Base-by-base conservation (phyloP, 2,113 vertebrate genomes). In the Mus spicilegus region DNA sequence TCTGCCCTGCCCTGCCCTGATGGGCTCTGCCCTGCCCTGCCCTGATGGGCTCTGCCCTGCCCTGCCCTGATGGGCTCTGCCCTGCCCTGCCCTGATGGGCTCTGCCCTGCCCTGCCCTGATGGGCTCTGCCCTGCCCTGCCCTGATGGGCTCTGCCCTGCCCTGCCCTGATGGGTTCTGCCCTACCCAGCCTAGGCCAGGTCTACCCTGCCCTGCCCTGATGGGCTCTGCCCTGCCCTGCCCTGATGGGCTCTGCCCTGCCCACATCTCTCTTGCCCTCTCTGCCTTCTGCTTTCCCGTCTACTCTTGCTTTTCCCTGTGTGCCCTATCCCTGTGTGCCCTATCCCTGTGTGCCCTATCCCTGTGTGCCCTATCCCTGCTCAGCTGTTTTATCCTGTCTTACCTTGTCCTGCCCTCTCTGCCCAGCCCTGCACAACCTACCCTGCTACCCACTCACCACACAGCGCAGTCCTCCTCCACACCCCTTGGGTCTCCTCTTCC, bases 61-160 rank as follows among this genome's bases (percentile, higher is more conserved):
- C 1, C 28, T 17, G 2, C 30, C 36, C 26, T n/a, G n/a, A n/a
- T n/a, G n/a, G n/a, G n/a, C n/a, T n/a, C n/a, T 20, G 10, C 10
- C 65, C 33, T n/a, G 19, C 24, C 22, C 67, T 20, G 10, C 42
- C 46, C 77, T 54, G n/a, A n/a, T n/a, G n/a, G n/a, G n/a, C n/a
- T n/a, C n/a, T 54, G 56, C 49, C 63, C 63, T 17, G 7, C 14
- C 13, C 36, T 10, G 4, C 14, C 14, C 63, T 76, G 7, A 42
- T 42, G 42, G 42, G 42, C 42, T 28, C 42, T 4, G 7, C 24
- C 61, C 36, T 0, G 0, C 24, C 39, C n/a, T 36, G 51, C n/a
- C n/a, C 17, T 42, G 42, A 42, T 42, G 42, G 42, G 49, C n/a
- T 6, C 22, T 20, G 0, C 14, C 14, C 63, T 76, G 7, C 11